Evolutionary conservation across 2,888 invertebrate species (phyloP).

Genomic region (Cephus rjabovi): DNA sequence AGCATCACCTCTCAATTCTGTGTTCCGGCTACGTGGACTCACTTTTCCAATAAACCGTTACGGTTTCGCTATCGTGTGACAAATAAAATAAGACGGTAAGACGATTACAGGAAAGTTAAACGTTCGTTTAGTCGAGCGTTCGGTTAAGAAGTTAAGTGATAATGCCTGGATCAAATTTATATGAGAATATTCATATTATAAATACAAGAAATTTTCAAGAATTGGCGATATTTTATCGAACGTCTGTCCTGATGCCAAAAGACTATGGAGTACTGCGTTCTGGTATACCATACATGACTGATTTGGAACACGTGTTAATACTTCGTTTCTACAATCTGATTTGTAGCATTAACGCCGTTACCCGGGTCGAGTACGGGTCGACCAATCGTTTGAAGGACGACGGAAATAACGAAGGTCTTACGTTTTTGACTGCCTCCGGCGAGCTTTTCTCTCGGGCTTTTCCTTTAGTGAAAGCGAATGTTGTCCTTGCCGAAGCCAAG

Average conservation of each 20-base stretch:
- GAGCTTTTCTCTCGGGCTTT: neutral
- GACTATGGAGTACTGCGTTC: neutral
- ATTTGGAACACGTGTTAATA: neutral
- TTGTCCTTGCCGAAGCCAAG: neutral
- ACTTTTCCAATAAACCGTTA: neutral
- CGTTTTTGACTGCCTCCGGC: neutral
- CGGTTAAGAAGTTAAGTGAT: neutral
- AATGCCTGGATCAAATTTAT: neutral
- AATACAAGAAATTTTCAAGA: neutral
- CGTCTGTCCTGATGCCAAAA: neutral
- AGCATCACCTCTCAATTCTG: neutral
- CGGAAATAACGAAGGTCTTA: neutral
- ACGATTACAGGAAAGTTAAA: neutral
- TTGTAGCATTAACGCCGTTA: neutral
- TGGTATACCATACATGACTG: neutral
- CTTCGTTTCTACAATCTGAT: neutral
- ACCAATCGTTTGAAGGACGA: neutral
- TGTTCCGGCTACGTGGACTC: neutral
- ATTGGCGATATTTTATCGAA: neutral
- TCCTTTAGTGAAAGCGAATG: neutral
- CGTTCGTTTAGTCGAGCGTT: neutral
- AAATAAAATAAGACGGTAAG: neutral
- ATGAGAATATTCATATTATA: neutral
- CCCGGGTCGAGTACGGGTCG: neutral
- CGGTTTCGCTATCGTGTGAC: neutral